These are phyloP conservation scores for Hylaeus anthracinus DNA, from an alignment of 1,140 invertebrate species.

Conservation along the genomic window DNA sequence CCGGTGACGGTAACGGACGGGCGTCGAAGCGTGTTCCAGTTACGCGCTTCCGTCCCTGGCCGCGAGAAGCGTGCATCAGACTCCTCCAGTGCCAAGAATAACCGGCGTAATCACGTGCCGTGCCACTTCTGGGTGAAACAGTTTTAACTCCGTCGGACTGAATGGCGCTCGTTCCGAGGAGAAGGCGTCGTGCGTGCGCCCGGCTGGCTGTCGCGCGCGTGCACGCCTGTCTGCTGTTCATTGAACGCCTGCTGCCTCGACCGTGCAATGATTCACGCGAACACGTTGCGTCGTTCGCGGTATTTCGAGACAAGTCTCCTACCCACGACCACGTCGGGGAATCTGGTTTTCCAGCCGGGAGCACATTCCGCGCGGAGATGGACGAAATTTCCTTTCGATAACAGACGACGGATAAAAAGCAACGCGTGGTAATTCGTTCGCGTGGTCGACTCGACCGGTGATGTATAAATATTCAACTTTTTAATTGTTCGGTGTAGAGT, in stretches of 20 bases:
- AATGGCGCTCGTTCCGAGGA: background rate
- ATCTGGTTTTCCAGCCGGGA: background rate
- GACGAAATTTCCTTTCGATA: no score
- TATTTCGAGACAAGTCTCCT: slow-evolving; percentile 5
- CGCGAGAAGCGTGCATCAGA: background rate
- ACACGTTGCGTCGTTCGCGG: background rate
- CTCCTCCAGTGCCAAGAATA: slow-evolving; percentile 46
- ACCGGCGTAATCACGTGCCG: slow-evolving; percentile 20
- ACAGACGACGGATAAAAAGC: no score
- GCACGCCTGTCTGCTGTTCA: slow-evolving; percentile 8
- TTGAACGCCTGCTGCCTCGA: slow-evolving; percentile 6
- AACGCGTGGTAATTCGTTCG: no score
- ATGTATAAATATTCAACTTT: no score
- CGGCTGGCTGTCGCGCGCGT: slow-evolving; percentile 1
- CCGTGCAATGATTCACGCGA: slow-evolving; percentile 13
- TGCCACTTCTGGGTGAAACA: slow-evolving; percentile 13
- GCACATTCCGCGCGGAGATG: no score
- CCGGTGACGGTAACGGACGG: background rate
- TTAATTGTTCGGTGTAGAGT: no score
- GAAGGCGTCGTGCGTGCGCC: background rate
- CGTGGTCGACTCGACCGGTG: no score
- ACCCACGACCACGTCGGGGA: background rate
- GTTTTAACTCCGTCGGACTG: slow-evolving; percentile 11
- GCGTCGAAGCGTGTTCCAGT: slow-evolving; percentile 45
- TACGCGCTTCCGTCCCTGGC: slow-evolving; percentile 32